These are phyloP conservation scores for Circaetus cinerascens DNA, from an alignment of 2,113 vertebrate species.

Conservation along the genomic window DNA sequence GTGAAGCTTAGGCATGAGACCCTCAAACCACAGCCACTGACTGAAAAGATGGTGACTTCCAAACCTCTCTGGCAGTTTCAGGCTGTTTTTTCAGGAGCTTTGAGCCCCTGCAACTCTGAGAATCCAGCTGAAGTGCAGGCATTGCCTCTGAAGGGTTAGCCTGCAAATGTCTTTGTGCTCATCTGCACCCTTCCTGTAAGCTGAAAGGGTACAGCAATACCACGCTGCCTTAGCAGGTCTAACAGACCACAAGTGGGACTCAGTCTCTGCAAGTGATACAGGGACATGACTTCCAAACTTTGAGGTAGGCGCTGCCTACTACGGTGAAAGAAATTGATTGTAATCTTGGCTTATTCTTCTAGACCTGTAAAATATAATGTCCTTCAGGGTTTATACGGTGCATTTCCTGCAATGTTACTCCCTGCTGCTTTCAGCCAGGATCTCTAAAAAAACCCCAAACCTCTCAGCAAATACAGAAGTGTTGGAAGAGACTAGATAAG, in stretches of 20 bases:
- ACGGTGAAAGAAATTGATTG: neutral
- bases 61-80: neutral
- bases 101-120: neutral
- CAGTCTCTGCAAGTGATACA: rapidly evolving
- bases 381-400: neutral
- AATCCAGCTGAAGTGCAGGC: neutral
- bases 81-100: neutral
- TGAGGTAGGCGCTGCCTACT: neutral
- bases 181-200: neutral
- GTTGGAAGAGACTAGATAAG: neutral
- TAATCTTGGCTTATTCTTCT: neutral
- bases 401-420: neutral
- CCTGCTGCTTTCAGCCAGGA: neutral
- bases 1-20: neutral
- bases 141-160: neutral
- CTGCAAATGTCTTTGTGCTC: neutral
- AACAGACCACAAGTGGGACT: neutral
- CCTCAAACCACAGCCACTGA: neutral
- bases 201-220: neutral
- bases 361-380: neutral
- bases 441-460: neutral
- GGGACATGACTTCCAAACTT: neutral
- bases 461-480: neutral
- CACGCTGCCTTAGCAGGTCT: rapidly evolving
- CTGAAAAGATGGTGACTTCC: neutral